Conservation (phyloP, 2,797 vertebrate species). For the Hydrophis major region DNA sequence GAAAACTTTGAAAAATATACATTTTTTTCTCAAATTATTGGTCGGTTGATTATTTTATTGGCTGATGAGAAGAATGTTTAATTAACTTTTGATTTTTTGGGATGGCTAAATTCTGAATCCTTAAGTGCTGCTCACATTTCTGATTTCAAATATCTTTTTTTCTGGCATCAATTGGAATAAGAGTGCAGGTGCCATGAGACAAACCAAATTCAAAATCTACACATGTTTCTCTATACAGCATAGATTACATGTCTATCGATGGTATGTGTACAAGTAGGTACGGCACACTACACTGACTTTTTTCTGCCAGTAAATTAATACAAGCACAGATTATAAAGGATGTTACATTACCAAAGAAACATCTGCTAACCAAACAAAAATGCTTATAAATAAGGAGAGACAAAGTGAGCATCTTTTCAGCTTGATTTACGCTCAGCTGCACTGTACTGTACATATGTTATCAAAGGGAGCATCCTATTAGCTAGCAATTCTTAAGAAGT, state of each 20-base stretch:
- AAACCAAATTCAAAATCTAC: constrained; percentile 46
- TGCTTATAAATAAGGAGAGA: constrained; percentile 66
- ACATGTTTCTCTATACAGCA: constrained; percentile 32
- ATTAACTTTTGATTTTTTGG: constrained; percentile 72
- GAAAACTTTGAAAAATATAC: constrained; percentile 55
- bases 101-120: constrained; percentile 53
- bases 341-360: constrained; percentile 72
- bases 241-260: constrained; percentile 11
- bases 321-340: constrained; percentile 72
- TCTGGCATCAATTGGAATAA: constrained; percentile 42
- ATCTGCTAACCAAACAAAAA: constrained; percentile 72
- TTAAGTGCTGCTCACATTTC: constrained; percentile 49
- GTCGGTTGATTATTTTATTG: constrained; percentile 68
- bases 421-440: constrained; percentile 63
- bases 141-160: constrained; percentile 54
- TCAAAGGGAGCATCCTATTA: constrained; percentile 44
- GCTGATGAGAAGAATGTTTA: constrained; percentile 73
- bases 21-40: constrained; percentile 63
- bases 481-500: constrained; percentile 20
- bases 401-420: constrained; percentile 65
- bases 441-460: constrained; percentile 35
- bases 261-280: constrained; percentile 47
- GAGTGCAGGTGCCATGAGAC: constrained; percentile 46
- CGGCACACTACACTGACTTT: constrained; percentile 46
- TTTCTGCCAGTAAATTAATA: constrained; percentile 68